Percentiles rank a stretch among this genome's conserved stretches.
These are phyloP conservation scores for Drosophila fungiperda DNA, from an alignment of 2,888 invertebrate species.

Conservation along the genomic window DNA sequence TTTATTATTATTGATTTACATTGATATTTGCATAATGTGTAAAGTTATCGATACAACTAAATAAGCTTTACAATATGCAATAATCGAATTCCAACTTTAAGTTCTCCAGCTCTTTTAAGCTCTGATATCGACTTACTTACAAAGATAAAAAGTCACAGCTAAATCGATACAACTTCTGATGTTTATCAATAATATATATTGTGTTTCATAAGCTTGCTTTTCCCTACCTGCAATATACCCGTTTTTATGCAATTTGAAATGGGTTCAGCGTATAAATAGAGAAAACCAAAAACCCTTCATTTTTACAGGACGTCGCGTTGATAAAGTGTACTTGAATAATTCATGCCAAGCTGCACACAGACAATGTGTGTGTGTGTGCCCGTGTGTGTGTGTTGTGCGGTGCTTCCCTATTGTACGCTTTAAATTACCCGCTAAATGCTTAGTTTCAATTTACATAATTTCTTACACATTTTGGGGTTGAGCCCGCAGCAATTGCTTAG, in stretches of 20 bases:
- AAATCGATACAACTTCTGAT: neutral
- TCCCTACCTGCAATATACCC: neutral
- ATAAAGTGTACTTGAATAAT: constrained; percentile 68
- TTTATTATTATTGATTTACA: no score
- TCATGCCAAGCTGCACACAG: constrained; percentile 45
- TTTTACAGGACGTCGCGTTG: constrained; percentile 60
- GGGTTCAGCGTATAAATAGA: neutral
- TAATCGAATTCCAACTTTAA: neutral
- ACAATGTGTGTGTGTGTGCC: constrained; percentile 32
- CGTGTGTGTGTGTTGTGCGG: constrained; percentile 11
- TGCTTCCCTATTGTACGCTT: constrained; percentile 46
- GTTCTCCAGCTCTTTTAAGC: neutral
- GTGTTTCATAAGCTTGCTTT: neutral
- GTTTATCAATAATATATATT: neutral
- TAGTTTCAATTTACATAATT: constrained; percentile 73
- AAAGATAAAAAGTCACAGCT: neutral
- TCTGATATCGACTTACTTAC: neutral
- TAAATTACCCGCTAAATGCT: constrained; percentile 60
- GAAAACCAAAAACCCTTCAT: constrained; percentile 25
- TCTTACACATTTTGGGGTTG: constrained; percentile 48
- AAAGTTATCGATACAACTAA: neutral
- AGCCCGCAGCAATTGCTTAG: constrained; percentile 43
- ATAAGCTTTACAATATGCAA: neutral
- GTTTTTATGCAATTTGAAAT: neutral
- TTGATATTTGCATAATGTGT: neutral